Percentiles rank a stretch among this genome's conserved stretches.
Evolutionary conservation across 2,797 vertebrate species (phyloP).

Genomic region (Microcaecilia unicolor): DNA sequence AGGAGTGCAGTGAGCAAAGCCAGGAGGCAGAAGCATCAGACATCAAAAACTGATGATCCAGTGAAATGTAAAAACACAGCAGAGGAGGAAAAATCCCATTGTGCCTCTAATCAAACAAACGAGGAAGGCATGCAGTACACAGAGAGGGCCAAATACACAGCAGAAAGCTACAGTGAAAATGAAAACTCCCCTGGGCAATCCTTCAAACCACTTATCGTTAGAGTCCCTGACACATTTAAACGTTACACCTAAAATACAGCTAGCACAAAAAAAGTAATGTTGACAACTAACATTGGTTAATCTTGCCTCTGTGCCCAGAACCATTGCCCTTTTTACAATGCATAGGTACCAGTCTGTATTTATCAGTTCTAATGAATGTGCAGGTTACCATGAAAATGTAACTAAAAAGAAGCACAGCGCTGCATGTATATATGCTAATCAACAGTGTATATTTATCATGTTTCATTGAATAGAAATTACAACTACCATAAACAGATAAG

Average conservation of each 20-base stretch:
- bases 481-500: too few species aligned
- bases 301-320: too few species aligned
- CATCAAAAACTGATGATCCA: neutral
- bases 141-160: constrained; percentile 66
- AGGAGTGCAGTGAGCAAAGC: too few species aligned
- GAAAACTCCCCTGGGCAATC: constrained; percentile 49
- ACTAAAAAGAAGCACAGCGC: constrained; percentile 35
- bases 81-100: neutral
- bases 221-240: constrained; percentile 68
- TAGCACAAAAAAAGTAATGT: constrained; percentile 12
- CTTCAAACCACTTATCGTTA: constrained; percentile 69
- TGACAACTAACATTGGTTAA: too few species aligned
- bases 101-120: neutral
- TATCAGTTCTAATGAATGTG: constrained; percentile 7
- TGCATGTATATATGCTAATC: constrained; percentile 25
- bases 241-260: constrained; percentile 25
- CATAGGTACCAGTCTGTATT: constrained; percentile 16
- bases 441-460: too few species aligned
- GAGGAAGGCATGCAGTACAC: constrained; percentile 1
- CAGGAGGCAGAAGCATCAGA: neutral
- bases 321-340: too few species aligned
- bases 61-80: neutral
- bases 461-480: too few species aligned
- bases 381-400: constrained; percentile 22
- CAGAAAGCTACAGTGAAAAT: constrained; percentile 72